Evolutionary conservation across 2,888 invertebrate genomes (phyloP).

Genomic region (Tenthredo amoena): DNA sequence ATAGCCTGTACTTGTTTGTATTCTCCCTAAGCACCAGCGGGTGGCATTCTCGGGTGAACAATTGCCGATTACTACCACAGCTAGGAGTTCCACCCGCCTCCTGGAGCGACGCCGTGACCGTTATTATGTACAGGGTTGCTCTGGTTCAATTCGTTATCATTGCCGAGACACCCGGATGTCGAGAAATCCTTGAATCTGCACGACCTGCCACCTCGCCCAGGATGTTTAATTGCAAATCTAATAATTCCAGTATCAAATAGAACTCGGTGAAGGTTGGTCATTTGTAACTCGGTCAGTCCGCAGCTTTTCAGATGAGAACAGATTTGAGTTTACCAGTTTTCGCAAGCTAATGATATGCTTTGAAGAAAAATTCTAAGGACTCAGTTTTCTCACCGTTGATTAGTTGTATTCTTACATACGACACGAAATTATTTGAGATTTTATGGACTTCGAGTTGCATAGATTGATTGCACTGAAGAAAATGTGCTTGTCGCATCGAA

Average conservation of each 20-base stretch:
- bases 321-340: not conserved
- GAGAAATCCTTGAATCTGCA: conserved; percentile 30
- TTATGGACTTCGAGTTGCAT: no score
- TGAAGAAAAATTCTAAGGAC: not conserved
- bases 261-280: not conserved
- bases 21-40: conserved; percentile 22
- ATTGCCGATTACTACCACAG: conserved; percentile 40
- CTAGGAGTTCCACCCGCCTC: conserved; percentile 14
- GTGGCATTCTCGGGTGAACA: conserved; percentile 18
- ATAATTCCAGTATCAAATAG: not conserved
- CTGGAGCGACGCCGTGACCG: not conserved
- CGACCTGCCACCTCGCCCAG: not conserved
- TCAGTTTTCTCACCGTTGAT: not conserved
- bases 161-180: conserved; percentile 24
- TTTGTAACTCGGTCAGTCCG: not conserved
- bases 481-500: no score
- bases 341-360: not conserved
- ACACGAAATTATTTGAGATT: no score
- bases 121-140: not conserved
- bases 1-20: conserved; percentile 21
- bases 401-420: no score
- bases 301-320: not conserved
- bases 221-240: conserved; percentile 23
- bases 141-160: conserved; percentile 43
- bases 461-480: no score